These are phyloP conservation scores for Rallus limicola DNA, from an alignment of 2,113 vertebrate species.

Conservation along the genomic window DNA sequence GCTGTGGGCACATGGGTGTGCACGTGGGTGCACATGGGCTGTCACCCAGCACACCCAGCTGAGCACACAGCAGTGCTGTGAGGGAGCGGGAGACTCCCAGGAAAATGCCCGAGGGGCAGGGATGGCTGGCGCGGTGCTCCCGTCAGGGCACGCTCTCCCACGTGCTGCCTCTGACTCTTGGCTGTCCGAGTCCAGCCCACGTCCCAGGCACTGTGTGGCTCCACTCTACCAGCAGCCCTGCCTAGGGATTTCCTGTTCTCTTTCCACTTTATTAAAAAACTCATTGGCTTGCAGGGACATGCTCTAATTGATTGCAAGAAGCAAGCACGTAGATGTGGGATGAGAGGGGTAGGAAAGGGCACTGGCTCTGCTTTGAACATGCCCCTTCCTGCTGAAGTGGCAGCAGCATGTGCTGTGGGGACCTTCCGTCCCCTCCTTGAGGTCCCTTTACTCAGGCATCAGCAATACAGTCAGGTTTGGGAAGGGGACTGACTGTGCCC, in stretches of 20 bases:
- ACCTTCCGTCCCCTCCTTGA: background rate
- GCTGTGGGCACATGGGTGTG: background rate
- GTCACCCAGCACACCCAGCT: background rate
- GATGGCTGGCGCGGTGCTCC: background rate
- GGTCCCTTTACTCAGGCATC: background rate
- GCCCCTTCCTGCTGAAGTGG: background rate
- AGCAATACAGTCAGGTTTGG: background rate
- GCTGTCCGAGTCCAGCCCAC: background rate
- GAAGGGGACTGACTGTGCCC: background rate
- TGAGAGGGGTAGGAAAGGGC: background rate
- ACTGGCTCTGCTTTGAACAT: background rate
- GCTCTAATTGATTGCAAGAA: background rate
- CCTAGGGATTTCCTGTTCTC: fast-evolving
- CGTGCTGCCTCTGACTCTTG: background rate
- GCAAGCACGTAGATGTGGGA: background rate
- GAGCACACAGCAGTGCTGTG: background rate
- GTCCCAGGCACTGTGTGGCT: background rate
- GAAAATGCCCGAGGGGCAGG: background rate
- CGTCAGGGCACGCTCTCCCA: background rate
- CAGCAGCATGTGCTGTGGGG: background rate
- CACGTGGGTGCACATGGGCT: background rate
- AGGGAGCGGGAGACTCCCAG: background rate
- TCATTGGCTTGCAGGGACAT: fast-evolving
- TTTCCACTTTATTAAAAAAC: background rate
- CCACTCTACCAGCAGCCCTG: background rate